phyloP scores from a whole-genome alignment of 2,797 vertebrate species.

The Macropodus opercularis region DNA sequence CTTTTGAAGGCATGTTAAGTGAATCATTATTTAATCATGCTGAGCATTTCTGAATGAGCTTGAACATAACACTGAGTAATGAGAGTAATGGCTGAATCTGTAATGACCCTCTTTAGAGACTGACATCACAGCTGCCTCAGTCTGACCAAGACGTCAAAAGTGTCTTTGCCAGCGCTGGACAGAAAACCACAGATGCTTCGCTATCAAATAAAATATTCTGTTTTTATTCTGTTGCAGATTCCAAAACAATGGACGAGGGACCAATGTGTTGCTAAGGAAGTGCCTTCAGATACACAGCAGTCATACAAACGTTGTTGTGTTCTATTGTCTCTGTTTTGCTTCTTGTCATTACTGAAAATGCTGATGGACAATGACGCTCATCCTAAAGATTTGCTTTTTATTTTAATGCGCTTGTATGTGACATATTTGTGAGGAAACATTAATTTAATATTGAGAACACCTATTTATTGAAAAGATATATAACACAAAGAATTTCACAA shows the following conservation, averaged over 20 bases:
- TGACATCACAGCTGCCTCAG: conserved; percentile 28
- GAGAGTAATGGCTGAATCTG: conserved; percentile 18
- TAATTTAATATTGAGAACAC: conserved; percentile 76
- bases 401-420: conserved; percentile 53
- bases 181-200: no score
- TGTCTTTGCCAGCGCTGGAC: conserved; percentile 12
- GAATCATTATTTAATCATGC: conserved; percentile 60
- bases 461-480: conserved; percentile 81
- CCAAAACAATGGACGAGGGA: conserved; percentile 67
- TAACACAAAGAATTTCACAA: conserved; percentile 73
- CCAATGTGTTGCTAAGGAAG: conserved; percentile 80
- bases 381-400: conserved; percentile 60
- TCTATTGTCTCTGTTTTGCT: conserved; percentile 57
- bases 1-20: conserved; percentile 42
- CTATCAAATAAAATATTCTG: no score
- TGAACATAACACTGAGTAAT: conserved; percentile 23
- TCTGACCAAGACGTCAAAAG: conserved; percentile 13
- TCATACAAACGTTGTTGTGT: conserved; percentile 68
- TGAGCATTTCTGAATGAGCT: conserved; percentile 39
- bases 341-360: conserved; percentile 59
- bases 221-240: conserved; percentile 61
- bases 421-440: conserved; percentile 66
- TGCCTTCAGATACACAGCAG: conserved; percentile 82
- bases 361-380: conserved; percentile 48
- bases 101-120: conserved; percentile 49